Evolutionary conservation across 2,888 invertebrate species (phyloP).

Genomic region (Smittia sp.): DNA sequence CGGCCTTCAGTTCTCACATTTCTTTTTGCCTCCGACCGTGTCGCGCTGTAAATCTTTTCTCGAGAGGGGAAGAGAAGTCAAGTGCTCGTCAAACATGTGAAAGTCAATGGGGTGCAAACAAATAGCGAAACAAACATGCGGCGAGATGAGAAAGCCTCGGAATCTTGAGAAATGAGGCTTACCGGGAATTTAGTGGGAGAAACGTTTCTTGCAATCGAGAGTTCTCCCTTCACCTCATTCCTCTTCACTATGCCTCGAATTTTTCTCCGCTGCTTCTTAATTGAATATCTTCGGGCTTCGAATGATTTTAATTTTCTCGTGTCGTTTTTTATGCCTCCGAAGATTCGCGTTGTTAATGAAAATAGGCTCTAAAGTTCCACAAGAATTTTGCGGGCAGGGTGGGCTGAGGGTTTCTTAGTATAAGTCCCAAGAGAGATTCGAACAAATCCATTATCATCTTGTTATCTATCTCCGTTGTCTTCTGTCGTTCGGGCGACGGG

Average conservation of each 20-base stretch:
- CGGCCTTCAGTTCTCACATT: background rate
- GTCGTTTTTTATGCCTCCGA: background rate
- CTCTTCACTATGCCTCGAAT: too few species aligned
- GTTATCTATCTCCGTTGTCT: background rate
- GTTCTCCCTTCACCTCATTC: too few species aligned
- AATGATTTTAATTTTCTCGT: background rate
- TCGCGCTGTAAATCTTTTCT: background rate
- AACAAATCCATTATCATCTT: constrained; percentile 2
- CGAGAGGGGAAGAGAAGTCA: background rate
- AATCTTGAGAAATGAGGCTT: background rate
- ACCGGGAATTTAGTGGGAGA: background rate
- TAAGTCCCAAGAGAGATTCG: background rate
- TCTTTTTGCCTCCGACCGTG: background rate
- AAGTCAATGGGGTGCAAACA: background rate
- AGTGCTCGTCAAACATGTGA: constrained; percentile 19
- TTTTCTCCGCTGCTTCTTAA: background rate
- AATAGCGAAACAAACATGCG: constrained; percentile 4
- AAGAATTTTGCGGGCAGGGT: background rate
- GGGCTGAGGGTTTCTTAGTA: background rate
- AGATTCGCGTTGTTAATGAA: background rate
- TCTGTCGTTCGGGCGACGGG: background rate
- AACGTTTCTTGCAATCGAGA: background rate
- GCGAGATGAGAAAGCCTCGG: background rate
- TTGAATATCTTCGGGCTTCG: background rate
- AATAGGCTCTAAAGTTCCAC: background rate